phyloP scores from a whole-genome alignment of 2,113 vertebrate genomes.

The Amazona guildingii region DNA sequence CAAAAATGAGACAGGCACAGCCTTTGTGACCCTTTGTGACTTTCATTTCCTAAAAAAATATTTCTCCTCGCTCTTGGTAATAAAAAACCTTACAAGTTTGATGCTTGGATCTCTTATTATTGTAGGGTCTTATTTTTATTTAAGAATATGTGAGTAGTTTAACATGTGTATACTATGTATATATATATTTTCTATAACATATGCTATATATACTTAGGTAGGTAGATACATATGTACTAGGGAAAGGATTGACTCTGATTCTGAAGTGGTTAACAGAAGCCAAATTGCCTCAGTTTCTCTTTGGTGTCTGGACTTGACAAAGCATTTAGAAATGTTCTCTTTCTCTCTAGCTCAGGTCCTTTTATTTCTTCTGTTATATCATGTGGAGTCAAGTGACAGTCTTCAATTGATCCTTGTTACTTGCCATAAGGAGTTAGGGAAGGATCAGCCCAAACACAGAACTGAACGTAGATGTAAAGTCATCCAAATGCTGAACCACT shows the following conservation, averaged over 20 bases:
- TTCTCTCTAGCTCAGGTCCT: background rate
- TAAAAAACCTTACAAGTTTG: background rate
- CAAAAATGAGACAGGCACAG: constrained; percentile 15
- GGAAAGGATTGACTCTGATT: background rate
- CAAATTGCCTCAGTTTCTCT: background rate
- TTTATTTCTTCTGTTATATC: background rate
- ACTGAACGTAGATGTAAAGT: background rate
- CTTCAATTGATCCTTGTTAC: background rate
- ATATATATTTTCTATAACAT: background rate
- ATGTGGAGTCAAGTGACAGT: background rate
- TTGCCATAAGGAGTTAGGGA: background rate
- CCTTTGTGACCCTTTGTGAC: constrained; percentile 11
- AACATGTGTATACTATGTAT: background rate
- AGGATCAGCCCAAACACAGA: background rate
- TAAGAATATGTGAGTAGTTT: background rate
- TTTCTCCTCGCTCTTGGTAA: background rate
- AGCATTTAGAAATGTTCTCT: background rate
- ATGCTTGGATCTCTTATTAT: background rate
- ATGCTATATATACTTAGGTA: background rate
- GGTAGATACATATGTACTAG: background rate
- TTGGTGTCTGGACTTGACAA: background rate
- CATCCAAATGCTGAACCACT: background rate
- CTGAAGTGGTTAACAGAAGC: background rate
- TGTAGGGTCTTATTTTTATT: background rate
- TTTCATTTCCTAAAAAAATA: constrained; percentile 10